phyloP scores from a whole-genome alignment of 2,113 vertebrate genomes.

The Pithys albifrons region DNA sequence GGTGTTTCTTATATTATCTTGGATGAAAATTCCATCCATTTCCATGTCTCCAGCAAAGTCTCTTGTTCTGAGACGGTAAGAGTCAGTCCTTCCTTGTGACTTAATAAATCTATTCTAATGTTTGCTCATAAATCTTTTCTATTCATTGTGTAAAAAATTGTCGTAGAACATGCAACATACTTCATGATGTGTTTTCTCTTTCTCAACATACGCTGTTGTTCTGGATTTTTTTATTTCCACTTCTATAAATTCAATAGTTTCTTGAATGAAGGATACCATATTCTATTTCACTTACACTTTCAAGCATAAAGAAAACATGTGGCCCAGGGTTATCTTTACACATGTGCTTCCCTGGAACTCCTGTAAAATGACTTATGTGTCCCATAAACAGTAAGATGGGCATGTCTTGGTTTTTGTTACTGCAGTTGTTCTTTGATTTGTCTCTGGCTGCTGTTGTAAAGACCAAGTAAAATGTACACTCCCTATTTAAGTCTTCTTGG shows the following conservation, averaged over 20 bases:
- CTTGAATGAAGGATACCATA: neutral
- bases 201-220: neutral
- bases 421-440: neutral
- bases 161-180: neutral
- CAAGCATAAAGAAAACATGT: neutral
- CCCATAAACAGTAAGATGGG: neutral
- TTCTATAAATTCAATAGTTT: neutral
- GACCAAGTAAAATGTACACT: neutral
- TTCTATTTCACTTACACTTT: neutral
- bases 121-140: neutral
- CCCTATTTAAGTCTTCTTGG: neutral
- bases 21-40: conserved; percentile 89
- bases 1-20: conserved; percentile 95
- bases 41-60: conserved; percentile 95
- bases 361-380: neutral
- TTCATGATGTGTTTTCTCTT: neutral
- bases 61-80: conserved; percentile 92
- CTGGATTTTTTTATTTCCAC: neutral
- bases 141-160: neutral
- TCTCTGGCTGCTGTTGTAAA: neutral
- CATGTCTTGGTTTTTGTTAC: neutral
- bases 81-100: neutral
- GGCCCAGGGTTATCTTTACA: neutral
- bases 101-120: neutral
- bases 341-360: neutral